Percentiles rank a stretch among this genome's conserved stretches.
Evolutionary conservation across 2,113 vertebrate genomes (phyloP).

Genomic region (Sander lucioperca): DNA sequence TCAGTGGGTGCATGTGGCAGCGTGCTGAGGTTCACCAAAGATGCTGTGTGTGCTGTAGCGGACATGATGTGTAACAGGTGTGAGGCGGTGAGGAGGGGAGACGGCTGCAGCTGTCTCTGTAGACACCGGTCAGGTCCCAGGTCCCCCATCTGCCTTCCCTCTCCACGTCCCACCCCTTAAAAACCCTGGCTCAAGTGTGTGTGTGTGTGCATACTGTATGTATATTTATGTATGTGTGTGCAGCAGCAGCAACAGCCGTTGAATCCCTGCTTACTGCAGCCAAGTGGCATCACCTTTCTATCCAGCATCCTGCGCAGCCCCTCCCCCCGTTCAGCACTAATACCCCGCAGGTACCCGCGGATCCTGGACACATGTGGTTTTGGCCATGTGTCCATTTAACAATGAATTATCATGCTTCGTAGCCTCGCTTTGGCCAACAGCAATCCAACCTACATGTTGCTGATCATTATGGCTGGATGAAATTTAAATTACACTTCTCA

Average conservation of each 20-base stretch:
- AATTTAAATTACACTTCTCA: slow-evolving; percentile 38
- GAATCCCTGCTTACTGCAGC: slow-evolving; percentile 50
- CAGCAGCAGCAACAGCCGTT: slow-evolving; percentile 20
- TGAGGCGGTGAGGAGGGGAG: slow-evolving; percentile 69
- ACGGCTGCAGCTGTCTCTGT: slow-evolving; percentile 76
- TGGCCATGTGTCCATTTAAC: slow-evolving; percentile 72
- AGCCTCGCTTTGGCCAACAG: slow-evolving; percentile 24
- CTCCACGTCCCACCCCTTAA: slow-evolving; percentile 38
- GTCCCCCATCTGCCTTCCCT: slow-evolving; percentile 74
- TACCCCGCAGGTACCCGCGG: slow-evolving; percentile 52
- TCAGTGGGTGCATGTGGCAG: slow-evolving; percentile 7
- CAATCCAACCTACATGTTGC: slow-evolving; percentile 23
- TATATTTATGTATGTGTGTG: slow-evolving; percentile 13
- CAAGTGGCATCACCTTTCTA: slow-evolving; percentile 75
- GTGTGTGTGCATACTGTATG: slow-evolving; percentile 31
- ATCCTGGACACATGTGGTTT: slow-evolving; percentile 57
- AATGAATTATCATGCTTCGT: slow-evolving; percentile 40
- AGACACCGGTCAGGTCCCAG: slow-evolving; percentile 74
- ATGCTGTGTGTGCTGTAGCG: slow-evolving; percentile 71
- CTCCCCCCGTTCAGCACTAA: slow-evolving; percentile 36
- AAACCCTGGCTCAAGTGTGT: slow-evolving; percentile 52
- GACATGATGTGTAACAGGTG: slow-evolving; percentile 86
- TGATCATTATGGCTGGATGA: slow-evolving; percentile 18
- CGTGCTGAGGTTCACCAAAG: slow-evolving; percentile 44
- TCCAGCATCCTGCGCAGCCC: slow-evolving; percentile 41